These are phyloP conservation scores for Danaus melanippus DNA, from an alignment of 1,140 invertebrate species.

Conservation along the genomic window DNA sequence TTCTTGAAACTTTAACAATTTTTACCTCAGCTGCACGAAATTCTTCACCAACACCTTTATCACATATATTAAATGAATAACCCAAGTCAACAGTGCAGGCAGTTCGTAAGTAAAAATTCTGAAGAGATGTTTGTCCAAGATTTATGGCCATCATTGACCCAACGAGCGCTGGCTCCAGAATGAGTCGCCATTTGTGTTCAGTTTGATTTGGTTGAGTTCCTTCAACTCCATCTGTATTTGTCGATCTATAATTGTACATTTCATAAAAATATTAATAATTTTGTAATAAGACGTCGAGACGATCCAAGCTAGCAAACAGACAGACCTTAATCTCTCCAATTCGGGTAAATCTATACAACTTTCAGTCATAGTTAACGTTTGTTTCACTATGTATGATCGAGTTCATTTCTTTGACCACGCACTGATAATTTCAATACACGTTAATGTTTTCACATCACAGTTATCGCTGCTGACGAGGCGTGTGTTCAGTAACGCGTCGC, in stretches of 20 bases:
- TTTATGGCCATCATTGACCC: constrained; percentile 64
- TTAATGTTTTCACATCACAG: constrained; percentile 37
- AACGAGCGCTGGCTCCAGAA: constrained; percentile 55
- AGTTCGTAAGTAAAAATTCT: constrained; percentile 61
- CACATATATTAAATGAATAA: constrained; percentile 40
- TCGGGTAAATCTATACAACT: constrained; percentile 45
- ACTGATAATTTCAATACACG: constrained; percentile 13
- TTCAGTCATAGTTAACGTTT: constrained; percentile 35
- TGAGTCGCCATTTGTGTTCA: constrained; percentile 38
- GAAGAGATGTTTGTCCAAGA: constrained; percentile 57
- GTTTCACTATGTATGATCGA: constrained; percentile 1
- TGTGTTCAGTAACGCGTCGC: constrained; percentile 38
- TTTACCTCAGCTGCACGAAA: constrained; percentile 50
- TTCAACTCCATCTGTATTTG: no score
- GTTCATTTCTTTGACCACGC: constrained; percentile 14
- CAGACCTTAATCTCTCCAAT: constrained; percentile 54
- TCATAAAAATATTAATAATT: no score
- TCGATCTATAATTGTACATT: no score
- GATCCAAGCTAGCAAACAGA: constrained; percentile 1
- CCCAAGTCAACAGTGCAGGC: constrained; percentile 57
- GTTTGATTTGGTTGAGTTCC: no score
- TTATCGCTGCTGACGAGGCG: constrained; percentile 29
- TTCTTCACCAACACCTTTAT: constrained; percentile 52
- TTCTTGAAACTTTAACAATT: not conserved
- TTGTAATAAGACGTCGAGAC: not conserved